These are phyloP conservation scores for Palythoa grandiflora DNA, from an alignment of 92 coral and sea anemone genomes.

Conservation along the genomic window DNA sequence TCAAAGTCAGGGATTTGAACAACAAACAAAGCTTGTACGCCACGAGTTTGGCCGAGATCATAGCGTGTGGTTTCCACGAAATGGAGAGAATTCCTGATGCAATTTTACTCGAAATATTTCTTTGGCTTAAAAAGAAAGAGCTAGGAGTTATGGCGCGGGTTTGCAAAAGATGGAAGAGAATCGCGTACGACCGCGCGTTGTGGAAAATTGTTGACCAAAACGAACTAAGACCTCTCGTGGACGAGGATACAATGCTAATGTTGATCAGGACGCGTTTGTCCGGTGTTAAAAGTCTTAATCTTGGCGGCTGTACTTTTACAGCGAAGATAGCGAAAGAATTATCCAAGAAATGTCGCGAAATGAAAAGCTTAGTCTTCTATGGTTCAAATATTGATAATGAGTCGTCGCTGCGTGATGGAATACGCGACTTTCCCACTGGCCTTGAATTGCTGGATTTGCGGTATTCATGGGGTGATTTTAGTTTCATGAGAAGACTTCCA, in stretches of 20 bases:
- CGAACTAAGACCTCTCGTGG: slow-evolving; percentile 81
- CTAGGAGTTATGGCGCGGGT: slow-evolving; percentile 88
- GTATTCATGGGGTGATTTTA: slow-evolving; percentile 96
- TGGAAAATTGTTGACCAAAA: slow-evolving; percentile 92
- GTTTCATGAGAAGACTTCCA: slow-evolving; percentile 95
- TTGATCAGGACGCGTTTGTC: slow-evolving; percentile 96
- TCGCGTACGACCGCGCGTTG: slow-evolving; percentile 97
- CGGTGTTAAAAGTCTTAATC: slow-evolving; percentile 86
- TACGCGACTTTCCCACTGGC: slow-evolving; percentile 94
- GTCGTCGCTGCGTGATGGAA: slow-evolving; percentile 79
- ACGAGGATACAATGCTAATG: slow-evolving; percentile 92
- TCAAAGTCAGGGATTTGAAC: slow-evolving; percentile 35
- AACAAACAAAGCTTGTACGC: slow-evolving; percentile 56
- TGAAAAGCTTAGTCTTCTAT: slow-evolving; percentile 90
- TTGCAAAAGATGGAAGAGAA: slow-evolving; percentile 90
- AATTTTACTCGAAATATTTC: slow-evolving; percentile 86
- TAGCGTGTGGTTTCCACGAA: slow-evolving; percentile 45
- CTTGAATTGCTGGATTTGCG: slow-evolving; percentile 96
- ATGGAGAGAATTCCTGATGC: slow-evolving; percentile 97
- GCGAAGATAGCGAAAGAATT: slow-evolving; percentile 96
- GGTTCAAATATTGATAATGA: slow-evolving; percentile 85
- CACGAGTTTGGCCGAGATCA: slow-evolving; percentile 43
- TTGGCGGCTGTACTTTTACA: slow-evolving; percentile 93
- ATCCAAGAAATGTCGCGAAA: slow-evolving; percentile 77
- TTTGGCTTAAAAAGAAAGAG: slow-evolving; percentile 79